Base-by-base conservation (phyloP, 2,888 invertebrate genomes). In the Lycophotia porphyrea region DNA sequence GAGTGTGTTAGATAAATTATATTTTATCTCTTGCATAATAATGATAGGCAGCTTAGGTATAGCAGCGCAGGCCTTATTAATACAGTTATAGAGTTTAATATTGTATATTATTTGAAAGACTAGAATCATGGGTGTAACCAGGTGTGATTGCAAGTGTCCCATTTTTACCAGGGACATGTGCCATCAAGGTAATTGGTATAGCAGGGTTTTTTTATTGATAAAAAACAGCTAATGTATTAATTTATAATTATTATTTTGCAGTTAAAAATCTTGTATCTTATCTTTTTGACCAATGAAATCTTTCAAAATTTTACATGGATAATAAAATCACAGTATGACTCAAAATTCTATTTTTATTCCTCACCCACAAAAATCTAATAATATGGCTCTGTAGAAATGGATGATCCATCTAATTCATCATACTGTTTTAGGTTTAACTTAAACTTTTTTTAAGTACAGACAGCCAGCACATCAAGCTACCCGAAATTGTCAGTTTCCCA, bases 21-120 rank as follows among this genome's bases (percentile, higher is more conserved):
- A 47, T 68, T 75, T 78, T 85, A 88, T 85, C 77, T 74, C 61
- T 83, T 74, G 71, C 65, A 52, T 61, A 74, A 76, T 76, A 60
- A 15, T 74, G 84, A 74, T 85, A 84, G 86, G 87, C 84, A 87
- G 89, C 87, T 88, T 55, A 69, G 67, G 70, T 60, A 69, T 42
- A 78, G 72, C 70, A 80, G 65, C 61, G 24, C 79, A 76, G 27
- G 52, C 84, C 76, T 61, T 87, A 80, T 78, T 34, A 21, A 31
- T 74, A 67, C 36, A 65, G 36, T 1, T 31, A 61, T 84, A 82
- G 63, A 78, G 75, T 80, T 78, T 74, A 52, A 72, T 78, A 68
- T 80, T 80, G 67, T 76, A 55, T 76, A 61, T 68, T 71, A 42
- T 49, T 69, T 47, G 66, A 47, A 60, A 72, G 36, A 64, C n/a